Conservation (phyloP, 2,888 invertebrate species). For the Drosophila rubida region DNA sequence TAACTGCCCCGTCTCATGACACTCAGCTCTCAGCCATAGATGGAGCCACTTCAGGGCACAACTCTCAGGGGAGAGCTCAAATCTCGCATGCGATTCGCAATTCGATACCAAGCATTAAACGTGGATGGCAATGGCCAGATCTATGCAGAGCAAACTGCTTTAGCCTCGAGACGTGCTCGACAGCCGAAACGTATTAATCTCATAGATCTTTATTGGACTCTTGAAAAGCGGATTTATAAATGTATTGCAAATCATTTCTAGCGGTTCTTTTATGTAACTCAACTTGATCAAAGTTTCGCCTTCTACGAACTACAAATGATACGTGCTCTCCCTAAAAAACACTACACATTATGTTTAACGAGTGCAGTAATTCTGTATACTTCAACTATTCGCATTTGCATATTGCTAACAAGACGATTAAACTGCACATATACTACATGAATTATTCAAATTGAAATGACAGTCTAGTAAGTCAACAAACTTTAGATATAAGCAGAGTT, state of each 20-base stretch:
- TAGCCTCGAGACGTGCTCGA: slow-evolving; percentile 28
- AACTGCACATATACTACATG: no score
- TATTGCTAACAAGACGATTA: no score
- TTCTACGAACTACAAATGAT: not conserved
- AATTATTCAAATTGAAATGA: no score
- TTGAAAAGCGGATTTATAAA: no score
- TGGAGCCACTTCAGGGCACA: slow-evolving; percentile 19
- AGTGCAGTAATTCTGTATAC: no score
- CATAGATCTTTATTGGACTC: slow-evolving; percentile 19
- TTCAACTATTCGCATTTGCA: no score
- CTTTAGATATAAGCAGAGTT: no score
- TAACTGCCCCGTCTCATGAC: slow-evolving; percentile 43
- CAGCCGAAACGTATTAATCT: slow-evolving; percentile 18
- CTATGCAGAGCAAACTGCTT: slow-evolving; percentile 39
- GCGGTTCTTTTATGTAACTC: slow-evolving; percentile 6
- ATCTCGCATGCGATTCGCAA: slow-evolving; percentile 29
- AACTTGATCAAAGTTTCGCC: slow-evolving; percentile 1
- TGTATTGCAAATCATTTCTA: not conserved
- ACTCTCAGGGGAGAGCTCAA: not conserved
- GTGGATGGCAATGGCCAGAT: slow-evolving; percentile 34
- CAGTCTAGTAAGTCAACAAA: no score
- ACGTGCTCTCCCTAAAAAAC: no score
- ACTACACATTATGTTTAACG: no score
- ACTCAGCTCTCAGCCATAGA: slow-evolving; percentile 33
- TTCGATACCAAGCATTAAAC: slow-evolving; percentile 31